These are phyloP conservation scores for Melanotaenia trifasciata DNA, from an alignment of 2,797 vertebrate genomes.

Conservation along the genomic window DNA sequence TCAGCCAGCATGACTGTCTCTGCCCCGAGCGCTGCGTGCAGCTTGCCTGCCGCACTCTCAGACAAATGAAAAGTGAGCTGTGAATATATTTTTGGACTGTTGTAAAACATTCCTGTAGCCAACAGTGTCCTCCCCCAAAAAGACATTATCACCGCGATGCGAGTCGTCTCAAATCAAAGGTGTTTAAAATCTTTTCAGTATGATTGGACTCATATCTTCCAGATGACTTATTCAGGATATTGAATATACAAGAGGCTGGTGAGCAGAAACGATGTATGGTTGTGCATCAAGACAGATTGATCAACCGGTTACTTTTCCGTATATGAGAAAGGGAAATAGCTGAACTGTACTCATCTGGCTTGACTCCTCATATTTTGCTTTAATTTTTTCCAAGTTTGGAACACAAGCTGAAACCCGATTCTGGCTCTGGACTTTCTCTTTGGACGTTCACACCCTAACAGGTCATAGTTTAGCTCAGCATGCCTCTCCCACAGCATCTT, in stretches of 20 bases:
- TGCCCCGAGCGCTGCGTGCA: constrained; percentile 41
- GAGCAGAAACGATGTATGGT: constrained; percentile 41
- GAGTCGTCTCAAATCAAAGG: constrained; percentile 58
- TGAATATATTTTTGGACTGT: constrained; percentile 71
- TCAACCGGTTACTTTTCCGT: constrained; percentile 61
- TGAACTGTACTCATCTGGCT: constrained; percentile 37
- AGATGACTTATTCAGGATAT: constrained; percentile 56
- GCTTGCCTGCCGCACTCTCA: constrained; percentile 48
- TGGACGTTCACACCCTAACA: constrained; percentile 63
- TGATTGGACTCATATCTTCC: constrained; percentile 56
- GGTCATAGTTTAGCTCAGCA: constrained; percentile 66
- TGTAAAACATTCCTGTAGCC: constrained; percentile 67
- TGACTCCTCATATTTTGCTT: constrained; percentile 66
- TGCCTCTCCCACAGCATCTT: constrained; percentile 38
- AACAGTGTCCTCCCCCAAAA: constrained; percentile 58
- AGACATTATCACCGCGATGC: constrained; percentile 54
- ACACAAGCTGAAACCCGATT: constrained; percentile 56
- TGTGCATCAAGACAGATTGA: constrained; percentile 57
- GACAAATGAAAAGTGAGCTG: constrained; percentile 70
- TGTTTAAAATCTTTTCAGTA: constrained; percentile 56
- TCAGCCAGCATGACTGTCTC: constrained; percentile 50
- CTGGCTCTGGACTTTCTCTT: constrained; percentile 67
- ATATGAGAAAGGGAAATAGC: constrained; percentile 36
- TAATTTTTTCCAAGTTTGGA: constrained; percentile 53
- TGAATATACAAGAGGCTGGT: constrained; percentile 43